Base-by-base conservation (phyloP, 2,888 invertebrate species). In the Azorinus chamasolen region DNA sequence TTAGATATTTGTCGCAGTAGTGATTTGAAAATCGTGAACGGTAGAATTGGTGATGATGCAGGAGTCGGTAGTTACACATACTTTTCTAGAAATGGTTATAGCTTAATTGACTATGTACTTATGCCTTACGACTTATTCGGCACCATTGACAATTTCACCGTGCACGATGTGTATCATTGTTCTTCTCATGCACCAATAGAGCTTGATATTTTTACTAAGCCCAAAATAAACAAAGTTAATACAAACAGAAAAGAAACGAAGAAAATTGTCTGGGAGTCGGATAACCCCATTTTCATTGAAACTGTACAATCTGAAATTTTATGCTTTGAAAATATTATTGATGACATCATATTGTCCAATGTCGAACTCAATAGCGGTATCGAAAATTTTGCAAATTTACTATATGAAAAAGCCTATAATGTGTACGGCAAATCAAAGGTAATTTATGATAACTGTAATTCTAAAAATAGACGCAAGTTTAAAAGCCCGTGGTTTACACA, bases 41-140 rank as follows among this genome's bases (percentile, higher is more conserved):
- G 61, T 20, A 61, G 61, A 27, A 20, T 61, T 14, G 50, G 61
- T 3, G 48, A 61, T 18, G n/a, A n/a, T n/a, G n/a, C n/a, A n/a
- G n/a, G n/a, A n/a, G n/a, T n/a, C n/a, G n/a, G n/a, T n/a, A n/a
- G n/a, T n/a, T n/a, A n/a, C n/a, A n/a, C n/a, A n/a, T n/a, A n/a
- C n/a, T n/a, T n/a, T n/a, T n/a, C n/a, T n/a, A n/a, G n/a, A n/a
- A n/a, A n/a, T n/a, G n/a, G n/a, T n/a, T n/a, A n/a, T n/a, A n/a
- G n/a, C n/a, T n/a, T n/a, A n/a, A n/a, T n/a, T n/a, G n/a, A n/a
- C n/a, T n/a, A n/a, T n/a, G n/a, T n/a, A n/a, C n/a, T n/a, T n/a
- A n/a, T 8, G 8, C 14, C 41, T 41, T 8, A 12, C 8, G 41
- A 41, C 14, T 12, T 41, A 14, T 41, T 41, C 14, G 8, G 10